Evolutionary conservation across 2,113 vertebrate species (phyloP), one percentile per base, ranked within the genome.

Genomic region (Uria aalge): DNA sequence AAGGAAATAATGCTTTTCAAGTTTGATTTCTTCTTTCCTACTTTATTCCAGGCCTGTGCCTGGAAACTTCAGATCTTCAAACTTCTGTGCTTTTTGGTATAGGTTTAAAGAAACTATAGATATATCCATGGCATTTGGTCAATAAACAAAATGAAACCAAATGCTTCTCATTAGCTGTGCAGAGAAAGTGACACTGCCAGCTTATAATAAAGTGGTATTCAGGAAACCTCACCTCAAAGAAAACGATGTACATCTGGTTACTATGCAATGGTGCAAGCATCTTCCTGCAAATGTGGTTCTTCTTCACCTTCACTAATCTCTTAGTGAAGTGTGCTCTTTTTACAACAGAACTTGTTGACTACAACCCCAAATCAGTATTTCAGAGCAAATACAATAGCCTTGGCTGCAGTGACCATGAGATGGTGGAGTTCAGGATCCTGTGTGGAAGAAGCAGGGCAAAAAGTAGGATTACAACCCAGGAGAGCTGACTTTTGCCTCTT

Each of bases 121-220:
- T 60, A 24, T 27, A 69, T 67, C 9, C 36, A 17, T 40, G 7
- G 34, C 4, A 41, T 34, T 90, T 62, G 40, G 66, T 83, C 50
- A 59, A 40, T 24, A 68, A 75, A 27, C 1, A 63, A 66, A 95
- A 69, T 29, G 1, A 48, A 94, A 71, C 43, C 4, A 81, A 87
- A 69, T 55, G 0, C 1, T 62, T 6, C 32, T 62, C 7, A 27
- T 14, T 38, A 40, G 14, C 29, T 77, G 27, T 4, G 6, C 6
- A 30, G 11, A 77, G 27, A 53, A 72, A 66, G 18, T 32, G 6
- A 20, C 9, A 23, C 1, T 6, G 14, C 6, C 11, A 74, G 2
- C 11, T 63, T 71, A 36, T 36, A 71, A 63, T 77, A 71, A 63
- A 91, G 45, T 5, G 2, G 0, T 38, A 21, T n/a, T 57, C 60